Conservation (phyloP, 2,797 vertebrate genomes). For the Periophthalmus magnuspinnatus region DNA sequence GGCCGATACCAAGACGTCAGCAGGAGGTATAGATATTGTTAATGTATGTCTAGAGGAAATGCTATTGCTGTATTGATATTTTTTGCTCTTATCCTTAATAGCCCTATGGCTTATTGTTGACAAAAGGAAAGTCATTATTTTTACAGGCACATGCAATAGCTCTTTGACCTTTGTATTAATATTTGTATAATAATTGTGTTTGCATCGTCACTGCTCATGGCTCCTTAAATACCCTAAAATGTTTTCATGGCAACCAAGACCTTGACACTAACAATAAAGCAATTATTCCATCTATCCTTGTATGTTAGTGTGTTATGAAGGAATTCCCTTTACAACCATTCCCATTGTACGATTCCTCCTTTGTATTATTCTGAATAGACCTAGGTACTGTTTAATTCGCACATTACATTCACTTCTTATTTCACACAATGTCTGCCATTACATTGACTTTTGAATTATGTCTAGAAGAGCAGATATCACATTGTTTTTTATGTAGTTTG, state of each 20-base stretch:
- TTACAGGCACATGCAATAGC: neutral
- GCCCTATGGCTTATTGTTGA: neutral
- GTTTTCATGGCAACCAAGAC: conserved; percentile 52
- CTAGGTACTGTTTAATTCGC: conserved; percentile 9
- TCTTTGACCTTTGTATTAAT: neutral
- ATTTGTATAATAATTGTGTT: too few species aligned
- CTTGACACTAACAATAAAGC: neutral
- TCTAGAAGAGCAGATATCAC: neutral
- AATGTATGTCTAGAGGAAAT: neutral
- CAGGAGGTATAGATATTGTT: conserved; percentile 3
- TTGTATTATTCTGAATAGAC: conserved; percentile 8
- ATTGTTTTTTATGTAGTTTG: neutral
- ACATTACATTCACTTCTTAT: neutral
- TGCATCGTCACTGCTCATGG: neutral
- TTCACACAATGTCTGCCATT: neutral
- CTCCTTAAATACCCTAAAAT: neutral
- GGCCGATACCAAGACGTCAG: neutral
- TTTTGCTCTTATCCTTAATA: neutral
- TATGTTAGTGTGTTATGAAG: neutral
- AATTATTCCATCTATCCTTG: conserved; percentile 8
- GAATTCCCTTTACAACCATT: neutral
- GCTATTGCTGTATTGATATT: conserved; percentile 8
- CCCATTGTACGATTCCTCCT: conserved; percentile 15
- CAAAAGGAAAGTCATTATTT: conserved; percentile 11
- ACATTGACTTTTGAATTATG: conserved; percentile 1